A percentile compares a stretch with the other conserved stretches of the same genome.
phyloP scores from a whole-genome alignment of 2,888 invertebrate species.

The Hydrotaea diabolus region DNA sequence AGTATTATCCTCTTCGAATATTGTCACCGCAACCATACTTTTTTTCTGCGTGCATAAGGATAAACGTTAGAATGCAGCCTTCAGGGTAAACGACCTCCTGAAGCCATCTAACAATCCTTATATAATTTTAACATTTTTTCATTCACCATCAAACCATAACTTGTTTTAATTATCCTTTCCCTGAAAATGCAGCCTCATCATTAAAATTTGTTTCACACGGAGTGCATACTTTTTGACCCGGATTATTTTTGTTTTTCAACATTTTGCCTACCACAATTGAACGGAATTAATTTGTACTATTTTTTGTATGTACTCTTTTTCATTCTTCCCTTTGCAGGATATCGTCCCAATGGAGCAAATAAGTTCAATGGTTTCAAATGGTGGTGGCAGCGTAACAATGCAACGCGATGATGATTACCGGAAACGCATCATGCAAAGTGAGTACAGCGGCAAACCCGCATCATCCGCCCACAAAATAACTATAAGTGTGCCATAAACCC shows the following conservation, averaged over 20 bases:
- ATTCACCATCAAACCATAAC: no score
- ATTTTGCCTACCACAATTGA: not conserved
- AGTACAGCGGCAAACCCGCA: conserved; percentile 67
- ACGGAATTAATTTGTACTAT: conserved; percentile 9
- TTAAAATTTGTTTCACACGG: not conserved
- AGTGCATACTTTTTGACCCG: not conserved
- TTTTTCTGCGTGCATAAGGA: no score
- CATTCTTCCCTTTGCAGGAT: conserved; percentile 74
- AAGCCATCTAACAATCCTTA: no score
- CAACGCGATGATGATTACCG: conserved; percentile 81
- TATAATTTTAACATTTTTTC: no score
- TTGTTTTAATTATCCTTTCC: no score
- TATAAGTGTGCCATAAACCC: no score
- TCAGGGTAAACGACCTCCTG: no score
- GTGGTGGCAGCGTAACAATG: conserved; percentile 79
- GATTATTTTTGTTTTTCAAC: not conserved
- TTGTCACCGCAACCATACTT: no score
- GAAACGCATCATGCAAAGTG: conserved; percentile 80
- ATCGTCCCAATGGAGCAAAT: conserved; percentile 81
- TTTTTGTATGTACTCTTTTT: not conserved
- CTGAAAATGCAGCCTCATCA: no score
- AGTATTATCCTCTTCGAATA: no score
- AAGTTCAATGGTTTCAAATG: conserved; percentile 79
- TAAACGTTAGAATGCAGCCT: no score
- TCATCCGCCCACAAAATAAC: not conserved